Evolutionary conservation across 2,888 invertebrate genomes (phyloP).

Genomic region (Andricus curvator): DNA sequence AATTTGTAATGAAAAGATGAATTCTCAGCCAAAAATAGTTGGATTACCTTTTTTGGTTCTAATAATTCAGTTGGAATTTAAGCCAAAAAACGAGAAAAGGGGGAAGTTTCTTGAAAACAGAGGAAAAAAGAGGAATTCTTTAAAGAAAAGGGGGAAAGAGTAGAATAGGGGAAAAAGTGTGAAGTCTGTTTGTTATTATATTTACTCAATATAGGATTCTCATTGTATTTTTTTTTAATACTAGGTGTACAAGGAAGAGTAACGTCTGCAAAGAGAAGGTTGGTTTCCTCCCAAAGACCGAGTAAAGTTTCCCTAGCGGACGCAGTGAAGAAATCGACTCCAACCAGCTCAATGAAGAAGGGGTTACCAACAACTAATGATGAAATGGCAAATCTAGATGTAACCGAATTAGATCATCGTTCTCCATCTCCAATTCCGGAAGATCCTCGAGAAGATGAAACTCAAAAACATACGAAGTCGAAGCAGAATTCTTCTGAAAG

Average conservation of each 20-base stretch:
- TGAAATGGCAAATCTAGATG: conserved; percentile 47
- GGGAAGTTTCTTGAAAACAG: too few relatives aligned
- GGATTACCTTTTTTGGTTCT: too few relatives aligned
- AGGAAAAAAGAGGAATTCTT: too few relatives aligned
- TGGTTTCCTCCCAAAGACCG: conserved; percentile 51
- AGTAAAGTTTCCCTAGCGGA: conserved; percentile 53
- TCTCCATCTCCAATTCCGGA: conserved; percentile 82
- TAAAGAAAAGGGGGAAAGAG: too few relatives aligned
- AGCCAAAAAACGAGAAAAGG: too few relatives aligned
- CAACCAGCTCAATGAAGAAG: conserved; percentile 55
- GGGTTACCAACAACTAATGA: conserved; percentile 59
- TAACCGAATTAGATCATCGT: conserved; percentile 54
- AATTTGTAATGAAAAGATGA: too few relatives aligned
- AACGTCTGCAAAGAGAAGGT: conserved; percentile 40
- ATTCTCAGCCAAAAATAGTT: too few relatives aligned
- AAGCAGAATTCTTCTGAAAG: conserved; percentile 37
- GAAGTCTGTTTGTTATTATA: too few relatives aligned
- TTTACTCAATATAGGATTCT: background rate
- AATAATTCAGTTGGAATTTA: too few relatives aligned
- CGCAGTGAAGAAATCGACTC: conserved; percentile 20
- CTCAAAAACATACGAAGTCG: conserved; percentile 58
- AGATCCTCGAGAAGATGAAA: conserved; percentile 80
- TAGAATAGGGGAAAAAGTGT: too few relatives aligned
- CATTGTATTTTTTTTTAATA: background rate
- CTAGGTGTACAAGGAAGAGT: conserved; percentile 42